Conservation (phyloP, 1,140 invertebrate species). For the Bombus consobrinus region DNA sequence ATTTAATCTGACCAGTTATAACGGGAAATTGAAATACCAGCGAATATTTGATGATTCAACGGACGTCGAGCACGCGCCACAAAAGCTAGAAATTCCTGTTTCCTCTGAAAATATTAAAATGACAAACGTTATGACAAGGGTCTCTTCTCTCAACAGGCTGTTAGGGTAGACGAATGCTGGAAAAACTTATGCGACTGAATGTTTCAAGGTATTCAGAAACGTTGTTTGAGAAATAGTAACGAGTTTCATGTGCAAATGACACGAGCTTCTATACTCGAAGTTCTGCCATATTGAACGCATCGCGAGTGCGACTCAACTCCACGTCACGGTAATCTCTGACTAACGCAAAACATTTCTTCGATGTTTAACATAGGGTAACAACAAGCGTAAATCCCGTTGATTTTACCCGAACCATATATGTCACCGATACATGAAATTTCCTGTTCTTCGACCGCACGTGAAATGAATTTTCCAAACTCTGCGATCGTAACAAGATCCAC, state of each 20-base stretch:
- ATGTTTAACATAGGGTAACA: background rate
- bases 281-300: background rate
- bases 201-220: constrained; percentile 13
- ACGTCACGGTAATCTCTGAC: background rate
- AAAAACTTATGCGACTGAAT: constrained; percentile 10
- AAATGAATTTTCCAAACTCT: constrained; percentile 24
- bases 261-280: background rate
- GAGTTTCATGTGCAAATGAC: constrained; percentile 28
- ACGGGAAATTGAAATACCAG: background rate
- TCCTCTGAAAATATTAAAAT: background rate
- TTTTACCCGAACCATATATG: constrained; percentile 22
- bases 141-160: constrained; percentile 1
- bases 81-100: constrained; percentile 23
- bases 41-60: background rate
- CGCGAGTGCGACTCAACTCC: background rate
- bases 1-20: background rate
- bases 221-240: background rate
- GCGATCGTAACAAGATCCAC: too few species aligned
- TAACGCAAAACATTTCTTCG: background rate
- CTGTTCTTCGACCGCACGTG: background rate
- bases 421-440: background rate
- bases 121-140: constrained; percentile 30
- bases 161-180: constrained; percentile 17
- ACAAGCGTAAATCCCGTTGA: constrained; percentile 9
- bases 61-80: background rate